phyloP scores from a whole-genome alignment of 2,113 vertebrate species.

The Empidonax alnorum region DNA sequence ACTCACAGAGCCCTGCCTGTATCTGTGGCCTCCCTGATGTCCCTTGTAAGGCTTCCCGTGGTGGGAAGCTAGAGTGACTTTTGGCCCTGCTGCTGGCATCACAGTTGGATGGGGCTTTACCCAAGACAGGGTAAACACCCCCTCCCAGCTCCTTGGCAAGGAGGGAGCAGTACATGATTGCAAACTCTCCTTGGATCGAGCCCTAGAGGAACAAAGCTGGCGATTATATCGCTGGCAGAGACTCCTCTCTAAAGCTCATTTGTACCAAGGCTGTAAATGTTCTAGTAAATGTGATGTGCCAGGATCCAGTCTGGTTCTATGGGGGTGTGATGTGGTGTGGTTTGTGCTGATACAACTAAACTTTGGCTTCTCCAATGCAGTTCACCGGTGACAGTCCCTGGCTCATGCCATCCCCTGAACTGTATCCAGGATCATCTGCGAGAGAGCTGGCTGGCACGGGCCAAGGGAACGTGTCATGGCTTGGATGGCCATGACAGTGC shows the following conservation, averaged over 20 bases:
- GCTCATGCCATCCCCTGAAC: neutral
- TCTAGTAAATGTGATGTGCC: neutral
- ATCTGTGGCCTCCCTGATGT: neutral
- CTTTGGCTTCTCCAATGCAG: neutral
- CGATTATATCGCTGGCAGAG: neutral
- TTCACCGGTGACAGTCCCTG: neutral
- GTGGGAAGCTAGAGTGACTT: neutral
- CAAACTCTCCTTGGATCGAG: neutral
- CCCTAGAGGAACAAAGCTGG: neutral
- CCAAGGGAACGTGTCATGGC: neutral
- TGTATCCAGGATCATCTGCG: neutral
- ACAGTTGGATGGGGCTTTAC: neutral
- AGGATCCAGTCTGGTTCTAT: neutral
- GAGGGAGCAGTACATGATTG: neutral
- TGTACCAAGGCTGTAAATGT: neutral
- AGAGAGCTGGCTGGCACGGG: neutral
- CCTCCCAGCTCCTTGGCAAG: neutral
- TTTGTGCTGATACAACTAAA: neutral
- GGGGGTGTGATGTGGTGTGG: neutral
- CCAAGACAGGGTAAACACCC: neutral
- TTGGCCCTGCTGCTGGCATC: neutral
- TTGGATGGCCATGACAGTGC: neutral
- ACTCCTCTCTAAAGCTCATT: neutral
- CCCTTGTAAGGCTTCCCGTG: neutral
- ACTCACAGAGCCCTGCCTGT: neutral